Percentiles rank a stretch among this genome's conserved stretches.
Conservation (phyloP, 1,140 invertebrate species). For the Lordiphosa clarofinis region DNA sequence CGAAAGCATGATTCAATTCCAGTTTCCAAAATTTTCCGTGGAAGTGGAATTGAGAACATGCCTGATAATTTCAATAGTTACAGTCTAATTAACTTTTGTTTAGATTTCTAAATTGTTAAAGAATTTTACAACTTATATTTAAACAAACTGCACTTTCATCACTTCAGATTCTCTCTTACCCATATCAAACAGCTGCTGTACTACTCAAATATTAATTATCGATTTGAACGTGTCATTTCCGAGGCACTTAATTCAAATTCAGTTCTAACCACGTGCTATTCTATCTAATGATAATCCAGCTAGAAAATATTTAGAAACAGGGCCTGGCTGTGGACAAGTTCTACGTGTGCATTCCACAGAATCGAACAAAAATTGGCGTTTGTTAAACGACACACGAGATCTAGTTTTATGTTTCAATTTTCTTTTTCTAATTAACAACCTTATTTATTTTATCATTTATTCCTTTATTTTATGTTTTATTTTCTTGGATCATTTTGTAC, state of each 20-base stretch:
- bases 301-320: background rate
- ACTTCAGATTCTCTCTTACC: no score
- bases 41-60: no score
- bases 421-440: conserved; percentile 14
- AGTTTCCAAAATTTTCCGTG: no score
- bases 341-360: conserved; percentile 46
- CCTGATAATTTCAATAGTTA: no score
- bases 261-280: conserved; percentile 8
- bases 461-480: conserved; percentile 38
- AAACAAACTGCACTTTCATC: no score
- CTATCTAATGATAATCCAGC: conserved; percentile 2
- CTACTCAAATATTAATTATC: conserved; percentile 1
- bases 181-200: background rate
- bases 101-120: no score
- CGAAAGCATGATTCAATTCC: no score
- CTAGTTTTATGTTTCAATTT: conserved; percentile 4
- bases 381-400: conserved; percentile 16
- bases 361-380: conserved; percentile 29
- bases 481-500: conserved; percentile 61
- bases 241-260: no score
- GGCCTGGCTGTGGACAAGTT: background rate
- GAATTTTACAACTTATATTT: no score
- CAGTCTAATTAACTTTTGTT: no score
- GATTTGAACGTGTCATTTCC: conserved; percentile 15
- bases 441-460: conserved; percentile 34